Base-by-base conservation (phyloP, 2,888 invertebrate genomes). In the Lathronympha strigana region DNA sequence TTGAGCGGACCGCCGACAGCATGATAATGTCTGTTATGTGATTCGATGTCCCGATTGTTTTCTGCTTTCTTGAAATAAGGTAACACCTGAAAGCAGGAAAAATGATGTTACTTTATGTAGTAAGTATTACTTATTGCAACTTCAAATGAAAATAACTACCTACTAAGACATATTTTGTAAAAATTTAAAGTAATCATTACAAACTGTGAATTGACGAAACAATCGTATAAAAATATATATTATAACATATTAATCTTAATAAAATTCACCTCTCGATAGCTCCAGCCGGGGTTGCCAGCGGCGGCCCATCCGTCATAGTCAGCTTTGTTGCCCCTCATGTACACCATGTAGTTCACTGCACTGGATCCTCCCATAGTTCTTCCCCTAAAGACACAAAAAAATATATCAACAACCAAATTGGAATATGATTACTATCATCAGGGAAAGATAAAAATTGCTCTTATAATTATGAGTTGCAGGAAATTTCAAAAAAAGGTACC, bases 31-130 rank as follows among this genome's bases (percentile, higher is more conserved):
- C 87, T 88, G 70, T 94, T 88, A 25, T 92, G 84, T 8, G 90
- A 80, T 73, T 93, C 93, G 1, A 88, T 76, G 67, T 94, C 93
- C 76, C 89, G 86, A 72, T 94, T 95, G 71, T 94, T 90, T 83
- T 95, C 95, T 0, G 94, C 90, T 82, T 94, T 95, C 61, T 93
- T 93, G 80, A 95, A 96, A 78, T 96, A 96, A 0, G 95, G 95
- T 15, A 96, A 84, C 0, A 95, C 86, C 92, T 92, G 83, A 6
- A 85, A 86, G 23, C 5, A 25, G 28, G 19, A 31, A 23, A 19
- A 43, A 15, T 13, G 53, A 11, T 4, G 4, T 21, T 0, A 36
- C n/a, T 36, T 36, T 9, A 36, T 2, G n/a, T n/a, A 13, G 11
- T 2, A 33, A 11, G 2, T 33, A 33, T n/a, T n/a, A n/a, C n/a